Evolutionary conservation across 64 coral and sea anemone genomes (phyloP), one percentile per base, ranked within the genome.

Genomic region (Stichodactyla mertensii): DNA sequence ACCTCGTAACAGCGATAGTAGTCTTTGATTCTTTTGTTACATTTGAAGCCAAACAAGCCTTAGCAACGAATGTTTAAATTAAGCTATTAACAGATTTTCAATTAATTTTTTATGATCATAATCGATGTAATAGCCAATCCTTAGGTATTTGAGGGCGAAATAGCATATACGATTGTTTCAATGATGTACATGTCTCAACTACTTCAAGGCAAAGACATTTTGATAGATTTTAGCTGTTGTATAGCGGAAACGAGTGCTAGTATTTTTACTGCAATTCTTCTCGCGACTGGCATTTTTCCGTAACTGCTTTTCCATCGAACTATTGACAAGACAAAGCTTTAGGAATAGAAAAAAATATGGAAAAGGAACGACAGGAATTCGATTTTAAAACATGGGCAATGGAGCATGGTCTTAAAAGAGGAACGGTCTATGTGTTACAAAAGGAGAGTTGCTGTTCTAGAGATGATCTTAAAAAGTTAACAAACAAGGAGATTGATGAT

Each of bases 351-450:
- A 74, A n/a, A 31, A 23, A 74, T 16, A 79, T 81, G 53, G 78
- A 52, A 16, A 81, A 27, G 2, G 56, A 55, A 13, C 27, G 31
- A 1, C 11, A 58, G 60, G 24, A 14, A 62, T 85, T 85, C 60
- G 83, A 85, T 61, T 61, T 85, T 51, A 85, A 85, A 31, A 58
- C 60, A 59, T 85, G 83, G 83, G 18, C 83, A 36, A 24, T 64
- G 12, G 16, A 61, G 12, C 8, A 64, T 31, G 60, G 60, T 56
- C 56, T 85, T 54, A 85, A 85, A 56, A 85, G 6, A 9, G 83
- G 83, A 55, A 85, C 83, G 7, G 26, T 85, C 8, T 85, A 85
- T 24, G 83, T 85, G 18, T 52, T 85, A 2, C 83, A 85, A 23
- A 58, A 51, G 10, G 83, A 85, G 18, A 10, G 23, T 61, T 58